phyloP scores from a whole-genome alignment of 1,140 invertebrate species.

The Drosophila ercepeae region DNA sequence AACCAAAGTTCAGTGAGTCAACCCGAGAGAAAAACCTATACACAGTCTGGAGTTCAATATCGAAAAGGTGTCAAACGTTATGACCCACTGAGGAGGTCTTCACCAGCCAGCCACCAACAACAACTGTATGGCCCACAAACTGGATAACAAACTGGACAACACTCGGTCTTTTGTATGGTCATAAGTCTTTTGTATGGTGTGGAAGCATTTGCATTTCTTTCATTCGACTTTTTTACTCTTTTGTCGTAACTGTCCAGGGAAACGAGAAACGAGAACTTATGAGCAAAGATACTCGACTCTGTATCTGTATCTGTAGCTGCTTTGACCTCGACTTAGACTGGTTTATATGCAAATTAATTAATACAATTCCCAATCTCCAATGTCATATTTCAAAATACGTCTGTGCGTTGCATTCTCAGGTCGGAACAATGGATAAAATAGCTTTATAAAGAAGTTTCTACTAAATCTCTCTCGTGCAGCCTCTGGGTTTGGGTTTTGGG shows the following conservation, averaged over 20 bases:
- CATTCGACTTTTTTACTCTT: slow-evolving; percentile 12
- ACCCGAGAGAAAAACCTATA: background rate
- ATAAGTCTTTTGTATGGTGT: slow-evolving; percentile 32
- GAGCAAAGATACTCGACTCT: slow-evolving; percentile 14
- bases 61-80: slow-evolving; percentile 42
- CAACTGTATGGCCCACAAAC: slow-evolving; percentile 10
- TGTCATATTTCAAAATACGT: slow-evolving; percentile 42
- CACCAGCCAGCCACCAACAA: slow-evolving; percentile 1
- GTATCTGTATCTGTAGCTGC: slow-evolving; percentile 11
- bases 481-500: background rate
- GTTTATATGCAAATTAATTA: slow-evolving; percentile 53
- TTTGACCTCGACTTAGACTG: slow-evolving; percentile 36
- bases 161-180: slow-evolving; percentile 30
- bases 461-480: background rate
- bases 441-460: slow-evolving; percentile 46
- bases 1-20: too few relatives aligned
- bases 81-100: slow-evolving; percentile 39
- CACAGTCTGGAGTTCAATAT: background rate
- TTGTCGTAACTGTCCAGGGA: slow-evolving; percentile 13
- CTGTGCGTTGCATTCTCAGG: slow-evolving; percentile 36
- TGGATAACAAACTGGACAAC: slow-evolving; percentile 28
- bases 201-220: slow-evolving; percentile 47
- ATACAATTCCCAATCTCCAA: slow-evolving; percentile 40
- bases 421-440: slow-evolving; percentile 32
- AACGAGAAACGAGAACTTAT: slow-evolving; percentile 26